Evolutionary conservation across 2,888 invertebrate genomes (phyloP), one percentile per base, ranked within the genome.

Genomic region (Eueremaeus valkanovi): DNA sequence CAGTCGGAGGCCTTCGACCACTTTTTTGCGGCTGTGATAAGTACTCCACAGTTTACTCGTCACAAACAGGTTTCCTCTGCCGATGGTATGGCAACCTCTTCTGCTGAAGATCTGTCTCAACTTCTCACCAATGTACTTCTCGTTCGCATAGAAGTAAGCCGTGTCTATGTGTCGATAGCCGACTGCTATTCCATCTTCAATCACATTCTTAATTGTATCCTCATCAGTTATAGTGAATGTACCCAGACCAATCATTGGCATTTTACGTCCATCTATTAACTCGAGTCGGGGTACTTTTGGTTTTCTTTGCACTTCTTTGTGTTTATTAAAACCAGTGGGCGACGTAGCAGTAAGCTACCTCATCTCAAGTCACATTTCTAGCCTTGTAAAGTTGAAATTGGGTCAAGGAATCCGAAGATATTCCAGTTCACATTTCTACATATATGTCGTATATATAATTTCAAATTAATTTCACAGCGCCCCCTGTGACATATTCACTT

Each of bases 41-140:
- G 92, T 93, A 85, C 93, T 93, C 94, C 95, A 95, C 3, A 93
- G 83, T 87, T 84, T 84, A 68, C 82, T 82, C 29, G 83, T 83
- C 58, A 84, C 80, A 79, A 83, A 84, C 11, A 84, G 77, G 42
- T 84, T 83, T 72, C 82, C 82, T 63, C 84, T 78, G 75, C 80
- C 82, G 42, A 83, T 78, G 27, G 79, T 79, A 51, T 81, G 6
- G 18, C 45, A 11, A 45, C 16, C 18, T 45, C 18, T 82, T 29
- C 80, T 80, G 2, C 75, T 76, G 68, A 84, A 80, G 49, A 33
- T 16, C n/a, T 75, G 73, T 24, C 27, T 45, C 16, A 75, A n/a
- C n/a, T 42, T 45, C 9, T 75, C 16, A 8, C 75, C 75, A 36
- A 75, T 55, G 2, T 11, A n/a, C n/a, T 33, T 3, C 61, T 75